Evolutionary conservation across 2,113 vertebrate species (phyloP), one percentile per base, ranked within the genome.

Genomic region (Cyanoliseus patagonus): DNA sequence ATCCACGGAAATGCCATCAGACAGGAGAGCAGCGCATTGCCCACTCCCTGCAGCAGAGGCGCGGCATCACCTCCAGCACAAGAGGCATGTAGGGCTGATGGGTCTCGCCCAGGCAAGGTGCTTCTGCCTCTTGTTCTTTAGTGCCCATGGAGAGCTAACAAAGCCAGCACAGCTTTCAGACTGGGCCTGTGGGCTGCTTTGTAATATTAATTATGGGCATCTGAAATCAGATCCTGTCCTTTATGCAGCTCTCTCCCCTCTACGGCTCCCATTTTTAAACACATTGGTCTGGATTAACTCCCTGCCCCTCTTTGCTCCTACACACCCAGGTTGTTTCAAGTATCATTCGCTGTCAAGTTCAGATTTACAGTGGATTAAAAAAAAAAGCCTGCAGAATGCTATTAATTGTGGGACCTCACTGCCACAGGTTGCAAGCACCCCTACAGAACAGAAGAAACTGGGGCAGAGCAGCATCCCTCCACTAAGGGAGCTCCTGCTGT

Each of bases 11-110:
- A 57, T 5, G 23, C 0, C 1, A 59, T 7, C 57, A 20, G 77
- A 42, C 1, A 1, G 35, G 53, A 61, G 39, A 2, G 1, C 2
- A 0, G 46, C 20, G 49, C 49, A 37, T 31, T 1, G 1, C 24
- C 42, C 1, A 0, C 3, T 52, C 68, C 66, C 42, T 44, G 59
- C 37, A 72, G 81, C 15, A 1, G 5, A 80, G 33, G 31, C 6
- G 18, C 35, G 63, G 52, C 46, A 31, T 25, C 44, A 62, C 24
- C 47, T 49, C 53, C 62, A 62, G 57, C 3, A 4, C 0, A 2
- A 84, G 63, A 33, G 55, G 33, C 70, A 16, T 0, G 1, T 30
- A 11, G 2, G 3, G 2, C n/a, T 46, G 25, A 52, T 1, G 7
- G 35, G 37, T 57, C 64, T 57, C 20, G 20, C 37, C n/a, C n/a